Evolutionary conservation across 2,113 vertebrate genomes (phyloP).

Genomic region (Trematomus loennbergii): DNA sequence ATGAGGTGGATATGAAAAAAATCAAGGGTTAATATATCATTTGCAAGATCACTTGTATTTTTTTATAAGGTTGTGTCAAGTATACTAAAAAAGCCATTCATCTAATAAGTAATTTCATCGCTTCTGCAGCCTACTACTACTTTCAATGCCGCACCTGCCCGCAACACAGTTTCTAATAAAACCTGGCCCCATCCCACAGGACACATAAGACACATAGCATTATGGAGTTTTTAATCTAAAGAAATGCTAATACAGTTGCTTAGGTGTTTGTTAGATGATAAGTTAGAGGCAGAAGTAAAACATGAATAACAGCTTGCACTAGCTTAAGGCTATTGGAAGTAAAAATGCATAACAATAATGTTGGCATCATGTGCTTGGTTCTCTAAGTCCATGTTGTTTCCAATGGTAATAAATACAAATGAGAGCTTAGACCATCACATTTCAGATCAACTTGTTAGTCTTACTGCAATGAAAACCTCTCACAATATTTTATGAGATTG

Average conservation of each 20-base stretch:
- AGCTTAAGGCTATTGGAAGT: background rate
- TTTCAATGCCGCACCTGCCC: constrained; percentile 35
- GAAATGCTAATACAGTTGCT: constrained; percentile 52
- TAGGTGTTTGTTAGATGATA: background rate
- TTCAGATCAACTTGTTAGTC: background rate
- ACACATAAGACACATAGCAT: constrained; percentile 38
- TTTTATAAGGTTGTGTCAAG: constrained; percentile 54
- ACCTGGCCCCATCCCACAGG: constrained; percentile 41
- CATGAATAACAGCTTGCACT: background rate
- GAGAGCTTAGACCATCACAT: constrained; percentile 10
- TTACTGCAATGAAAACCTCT: background rate
- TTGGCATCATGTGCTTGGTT: background rate
- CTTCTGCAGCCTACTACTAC: constrained; percentile 43
- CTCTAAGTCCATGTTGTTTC: background rate
- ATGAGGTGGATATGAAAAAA: constrained; percentile 28
- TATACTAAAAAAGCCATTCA: constrained; percentile 60
- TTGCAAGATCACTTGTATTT: constrained; percentile 59
- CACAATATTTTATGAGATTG: background rate
- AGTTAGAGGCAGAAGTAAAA: background rate
- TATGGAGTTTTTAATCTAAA: constrained; percentile 66
- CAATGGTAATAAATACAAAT: constrained; percentile 4
- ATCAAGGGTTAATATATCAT: constrained; percentile 62
- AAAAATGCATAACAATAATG: constrained; percentile 1
- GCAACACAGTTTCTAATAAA: constrained; percentile 65
- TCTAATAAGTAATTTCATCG: constrained; percentile 66